These are phyloP conservation scores for Cepaea hortensis DNA, from an alignment of 2,888 invertebrate genomes.

Conservation along the genomic window DNA sequence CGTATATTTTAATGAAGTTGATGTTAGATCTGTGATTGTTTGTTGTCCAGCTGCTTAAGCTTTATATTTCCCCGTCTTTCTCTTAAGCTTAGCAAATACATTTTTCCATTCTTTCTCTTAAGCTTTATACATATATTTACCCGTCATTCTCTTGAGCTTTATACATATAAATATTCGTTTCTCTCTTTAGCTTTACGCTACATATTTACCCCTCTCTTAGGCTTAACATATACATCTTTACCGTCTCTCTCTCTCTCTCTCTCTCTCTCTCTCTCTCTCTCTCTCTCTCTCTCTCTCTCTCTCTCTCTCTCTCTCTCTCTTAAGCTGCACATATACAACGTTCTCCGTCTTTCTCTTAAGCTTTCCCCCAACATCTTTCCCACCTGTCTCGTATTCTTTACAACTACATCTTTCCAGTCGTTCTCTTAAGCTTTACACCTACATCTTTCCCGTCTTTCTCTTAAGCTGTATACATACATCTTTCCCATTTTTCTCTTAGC, in stretches of 20 bases:
- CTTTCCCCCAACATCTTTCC: neutral
- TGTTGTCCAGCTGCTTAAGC: too few species aligned
- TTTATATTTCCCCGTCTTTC: too few species aligned
- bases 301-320: neutral
- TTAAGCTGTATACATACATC: neutral
- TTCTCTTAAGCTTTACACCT: neutral
- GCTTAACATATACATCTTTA: neutral
- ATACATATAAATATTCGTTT: neutral
- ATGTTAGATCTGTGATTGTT: too few species aligned
- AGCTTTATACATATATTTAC: too few species aligned
- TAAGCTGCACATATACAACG: neutral
- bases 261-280: conserved; percentile 24
- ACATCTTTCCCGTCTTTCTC: neutral
- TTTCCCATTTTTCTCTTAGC: neutral
- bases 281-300: conserved; percentile 26
- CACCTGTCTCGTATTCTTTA: neutral
- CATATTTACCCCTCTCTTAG: too few species aligned
- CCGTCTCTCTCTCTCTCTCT: neutral
- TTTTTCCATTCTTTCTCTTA: too few species aligned
- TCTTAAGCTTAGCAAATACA: too few species aligned
- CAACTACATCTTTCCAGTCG: conserved; percentile 1
- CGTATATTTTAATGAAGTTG: too few species aligned
- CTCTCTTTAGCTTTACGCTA: neutral
- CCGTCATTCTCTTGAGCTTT: neutral
- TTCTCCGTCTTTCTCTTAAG: neutral